Conservation (phyloP, 2,113 vertebrate genomes). For the Eretmodus cyanostictus region DNA sequence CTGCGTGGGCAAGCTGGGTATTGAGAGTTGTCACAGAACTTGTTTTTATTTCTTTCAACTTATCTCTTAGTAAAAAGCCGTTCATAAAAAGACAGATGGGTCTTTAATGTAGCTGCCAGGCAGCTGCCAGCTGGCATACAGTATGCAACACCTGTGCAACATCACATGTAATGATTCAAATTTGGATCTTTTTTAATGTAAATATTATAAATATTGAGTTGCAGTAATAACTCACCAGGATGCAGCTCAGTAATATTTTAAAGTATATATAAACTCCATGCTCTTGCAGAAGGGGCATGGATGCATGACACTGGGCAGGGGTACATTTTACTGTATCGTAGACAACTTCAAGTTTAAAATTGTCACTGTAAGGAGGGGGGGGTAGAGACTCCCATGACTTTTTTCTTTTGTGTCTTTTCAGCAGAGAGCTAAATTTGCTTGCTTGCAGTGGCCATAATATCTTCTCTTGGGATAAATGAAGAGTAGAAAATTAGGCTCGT, state of each 20-base stretch:
- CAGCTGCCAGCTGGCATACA: not conserved
- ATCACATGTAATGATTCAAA: not conserved
- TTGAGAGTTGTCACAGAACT: not conserved
- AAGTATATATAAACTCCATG: rapidly evolving
- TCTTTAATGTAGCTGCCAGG: not conserved
- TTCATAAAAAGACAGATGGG: not conserved
- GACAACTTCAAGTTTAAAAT: not conserved
- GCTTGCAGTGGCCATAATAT: too few relatives aligned
- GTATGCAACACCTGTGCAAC: not conserved
- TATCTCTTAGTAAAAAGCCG: not conserved
- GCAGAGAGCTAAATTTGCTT: too few relatives aligned
- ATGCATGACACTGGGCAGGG: not conserved
- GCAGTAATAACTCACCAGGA: not conserved
- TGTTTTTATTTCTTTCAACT: not conserved
- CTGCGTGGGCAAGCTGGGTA: not conserved
- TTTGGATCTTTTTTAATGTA: not conserved
- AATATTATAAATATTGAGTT: not conserved
- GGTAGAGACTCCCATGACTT: too few relatives aligned
- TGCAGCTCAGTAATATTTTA: not conserved
- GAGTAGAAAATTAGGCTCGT: too few relatives aligned
- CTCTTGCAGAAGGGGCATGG: not conserved
- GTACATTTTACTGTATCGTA: not conserved
- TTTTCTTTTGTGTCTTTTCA: too few relatives aligned
- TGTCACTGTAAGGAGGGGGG: not conserved
- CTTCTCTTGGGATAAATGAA: too few relatives aligned